These are phyloP conservation scores for Aphelenchoides bicaudatus DNA, from an alignment of 2,888 invertebrate genomes.

Conservation along the genomic window DNA sequence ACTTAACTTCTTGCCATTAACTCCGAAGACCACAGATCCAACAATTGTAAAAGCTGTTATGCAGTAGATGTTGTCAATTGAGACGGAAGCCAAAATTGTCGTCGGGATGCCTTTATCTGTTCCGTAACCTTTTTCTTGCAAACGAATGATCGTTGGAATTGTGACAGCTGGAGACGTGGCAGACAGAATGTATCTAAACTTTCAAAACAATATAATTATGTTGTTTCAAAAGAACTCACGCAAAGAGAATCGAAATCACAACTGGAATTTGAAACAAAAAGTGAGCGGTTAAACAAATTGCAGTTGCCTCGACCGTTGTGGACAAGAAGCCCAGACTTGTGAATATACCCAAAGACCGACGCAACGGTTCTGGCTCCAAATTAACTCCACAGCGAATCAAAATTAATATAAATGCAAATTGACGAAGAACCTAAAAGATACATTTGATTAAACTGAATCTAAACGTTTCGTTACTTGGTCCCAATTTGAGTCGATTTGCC, in stretches of 20 bases:
- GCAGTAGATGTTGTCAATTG: slow-evolving; percentile 41
- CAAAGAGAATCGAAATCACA: slow-evolving; percentile 37
- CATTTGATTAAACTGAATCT: too few species aligned
- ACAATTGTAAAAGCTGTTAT: slow-evolving; percentile 38
- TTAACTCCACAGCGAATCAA: slow-evolving; percentile 35
- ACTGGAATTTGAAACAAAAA: slow-evolving; percentile 36
- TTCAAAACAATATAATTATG: background rate
- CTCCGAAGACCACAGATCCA: slow-evolving; percentile 25
- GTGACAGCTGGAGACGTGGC: slow-evolving; percentile 49
- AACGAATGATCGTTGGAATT: slow-evolving; percentile 39
- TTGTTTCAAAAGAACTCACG: slow-evolving; percentile 25
- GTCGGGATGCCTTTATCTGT: slow-evolving; percentile 45
- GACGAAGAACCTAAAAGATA: slow-evolving; percentile 26
- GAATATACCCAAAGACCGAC: slow-evolving; percentile 32
- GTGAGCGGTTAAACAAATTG: slow-evolving; percentile 34
- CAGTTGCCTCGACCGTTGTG: slow-evolving; percentile 35
- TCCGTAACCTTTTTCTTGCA: slow-evolving; percentile 36
- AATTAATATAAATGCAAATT: slow-evolving; percentile 39
- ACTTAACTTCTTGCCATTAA: slow-evolving; percentile 21
- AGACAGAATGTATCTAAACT: slow-evolving; percentile 36
- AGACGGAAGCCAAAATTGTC: slow-evolving; percentile 39
- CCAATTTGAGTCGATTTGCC: slow-evolving; percentile 33
- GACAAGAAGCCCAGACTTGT: slow-evolving; percentile 36
- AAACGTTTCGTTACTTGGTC: too few species aligned
- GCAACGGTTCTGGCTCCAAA: slow-evolving; percentile 31